Evolutionary conservation across 1,140 invertebrate genomes (phyloP).

Genomic region (Cryptotermes secundus): DNA sequence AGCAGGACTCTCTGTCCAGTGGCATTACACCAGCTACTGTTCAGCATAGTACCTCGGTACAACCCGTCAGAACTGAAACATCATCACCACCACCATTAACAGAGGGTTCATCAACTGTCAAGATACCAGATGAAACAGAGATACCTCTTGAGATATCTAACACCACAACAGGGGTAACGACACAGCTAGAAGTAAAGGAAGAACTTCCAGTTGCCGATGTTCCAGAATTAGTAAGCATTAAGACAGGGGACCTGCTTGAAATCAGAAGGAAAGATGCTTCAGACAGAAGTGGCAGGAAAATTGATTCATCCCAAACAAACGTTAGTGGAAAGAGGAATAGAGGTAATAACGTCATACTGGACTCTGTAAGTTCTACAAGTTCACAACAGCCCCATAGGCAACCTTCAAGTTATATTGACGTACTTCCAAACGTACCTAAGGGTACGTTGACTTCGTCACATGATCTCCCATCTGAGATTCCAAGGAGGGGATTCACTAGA

Average conservation of each 20-base stretch:
- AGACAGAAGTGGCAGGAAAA: not conserved
- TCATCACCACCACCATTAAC: not conserved
- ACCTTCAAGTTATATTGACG: not conserved
- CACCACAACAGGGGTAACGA: not conserved
- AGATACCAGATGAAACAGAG: not conserved
- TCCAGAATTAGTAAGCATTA: not conserved
- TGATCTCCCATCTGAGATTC: not conserved
- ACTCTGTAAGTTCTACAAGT: not conserved
- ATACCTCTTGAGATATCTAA: not conserved
- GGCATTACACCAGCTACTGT: not conserved
- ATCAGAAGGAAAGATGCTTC: not conserved
- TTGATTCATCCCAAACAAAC: not conserved
- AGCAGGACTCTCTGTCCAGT: not conserved
- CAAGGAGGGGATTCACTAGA: not conserved
- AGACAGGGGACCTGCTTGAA: not conserved
- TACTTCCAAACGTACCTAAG: not conserved
- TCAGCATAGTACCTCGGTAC: not conserved
- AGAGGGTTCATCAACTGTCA: not conserved
- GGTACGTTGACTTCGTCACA: not conserved
- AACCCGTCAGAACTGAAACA: not conserved
- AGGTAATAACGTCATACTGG: not conserved
- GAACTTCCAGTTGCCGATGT: not conserved
- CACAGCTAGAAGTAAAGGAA: not conserved
- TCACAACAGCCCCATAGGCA: not conserved
- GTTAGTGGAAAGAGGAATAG: not conserved